Evolutionary conservation across 92 coral and sea anemone genomes (phyloP).

Genomic region (Desmophyllum pertusum): DNA sequence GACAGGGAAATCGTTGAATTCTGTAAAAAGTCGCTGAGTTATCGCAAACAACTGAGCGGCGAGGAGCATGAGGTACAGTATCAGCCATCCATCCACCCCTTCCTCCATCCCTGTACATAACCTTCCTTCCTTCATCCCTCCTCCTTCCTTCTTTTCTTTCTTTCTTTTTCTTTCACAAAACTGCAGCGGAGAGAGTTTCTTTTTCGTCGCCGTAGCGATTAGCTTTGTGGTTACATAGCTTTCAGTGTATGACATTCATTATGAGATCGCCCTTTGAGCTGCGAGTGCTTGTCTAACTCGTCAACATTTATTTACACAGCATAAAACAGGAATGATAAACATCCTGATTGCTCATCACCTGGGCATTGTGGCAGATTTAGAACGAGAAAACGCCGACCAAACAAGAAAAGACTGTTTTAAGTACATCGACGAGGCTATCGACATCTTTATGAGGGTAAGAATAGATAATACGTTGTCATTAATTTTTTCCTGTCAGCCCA

Average conservation of each 20-base stretch:
- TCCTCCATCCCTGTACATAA: background rate
- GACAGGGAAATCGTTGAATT: slow-evolving; percentile 88
- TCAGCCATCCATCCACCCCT: background rate
- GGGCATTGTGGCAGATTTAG: slow-evolving; percentile 92
- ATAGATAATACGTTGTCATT: background rate
- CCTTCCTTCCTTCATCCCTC: too few species aligned
- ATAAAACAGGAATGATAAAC: slow-evolving; percentile 80
- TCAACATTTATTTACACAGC: slow-evolving; percentile 51
- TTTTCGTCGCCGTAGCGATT: background rate
- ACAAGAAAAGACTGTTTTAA: slow-evolving; percentile 76
- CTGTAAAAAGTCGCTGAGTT: slow-evolving; percentile 88
- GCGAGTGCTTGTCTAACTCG: background rate
- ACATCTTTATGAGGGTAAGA: slow-evolving; percentile 89
- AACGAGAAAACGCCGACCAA: slow-evolving; percentile 44
- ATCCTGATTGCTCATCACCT: slow-evolving; percentile 89
- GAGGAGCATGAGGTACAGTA: slow-evolving; percentile 88
- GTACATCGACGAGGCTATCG: slow-evolving; percentile 82
- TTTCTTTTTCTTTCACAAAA: background rate
- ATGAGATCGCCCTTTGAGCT: too few species aligned
- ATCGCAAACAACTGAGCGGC: slow-evolving; percentile 77
- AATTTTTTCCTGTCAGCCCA: background rate
- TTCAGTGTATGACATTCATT: background rate
- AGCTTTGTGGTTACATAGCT: background rate
- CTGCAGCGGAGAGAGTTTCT: background rate
- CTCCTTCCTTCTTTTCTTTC: background rate